Percentiles rank a stretch among this genome's conserved stretches.
Evolutionary conservation across 2,888 invertebrate genomes (phyloP).

Genomic region (Lymantria dispar): DNA sequence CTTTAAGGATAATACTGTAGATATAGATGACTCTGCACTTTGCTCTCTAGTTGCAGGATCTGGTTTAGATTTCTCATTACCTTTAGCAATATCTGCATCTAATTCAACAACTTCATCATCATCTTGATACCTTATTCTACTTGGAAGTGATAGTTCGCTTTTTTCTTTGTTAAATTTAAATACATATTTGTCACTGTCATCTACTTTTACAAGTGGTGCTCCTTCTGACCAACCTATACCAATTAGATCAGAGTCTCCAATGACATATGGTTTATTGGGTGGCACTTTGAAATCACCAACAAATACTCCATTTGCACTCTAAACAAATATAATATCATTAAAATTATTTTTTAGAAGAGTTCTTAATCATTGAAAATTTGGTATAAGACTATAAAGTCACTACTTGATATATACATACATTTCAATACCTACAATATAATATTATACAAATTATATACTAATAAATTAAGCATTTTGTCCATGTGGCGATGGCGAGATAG

Average conservation of each 20-base stretch:
- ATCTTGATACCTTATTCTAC: slow-evolving; percentile 53
- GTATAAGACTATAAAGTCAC: neutral
- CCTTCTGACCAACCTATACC: slow-evolving; percentile 77
- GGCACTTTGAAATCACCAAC: slow-evolving; percentile 70
- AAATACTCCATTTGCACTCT: slow-evolving; percentile 84
- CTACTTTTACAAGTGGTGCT: slow-evolving; percentile 46
- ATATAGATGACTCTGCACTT: slow-evolving; percentile 28
- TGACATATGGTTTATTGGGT: slow-evolving; percentile 47
- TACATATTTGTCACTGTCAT: slow-evolving; percentile 61
- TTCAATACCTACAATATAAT: too few relatives aligned
- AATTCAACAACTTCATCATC: slow-evolving; percentile 51
- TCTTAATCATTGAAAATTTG: neutral
- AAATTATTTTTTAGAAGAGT: neutral
- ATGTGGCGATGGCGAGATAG: too few relatives aligned
- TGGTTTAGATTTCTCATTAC: slow-evolving; percentile 21
- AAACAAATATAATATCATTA: slow-evolving; percentile 31
- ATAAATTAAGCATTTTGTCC: too few relatives aligned
- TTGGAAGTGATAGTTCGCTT: slow-evolving; percentile 25
- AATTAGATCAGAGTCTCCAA: slow-evolving; percentile 73
- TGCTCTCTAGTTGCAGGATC: neutral
- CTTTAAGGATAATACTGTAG: slow-evolving; percentile 43
- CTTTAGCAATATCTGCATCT: slow-evolving; percentile 40
- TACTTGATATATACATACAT: too few relatives aligned
- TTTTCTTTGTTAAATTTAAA: slow-evolving; percentile 55
- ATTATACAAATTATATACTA: too few relatives aligned